Evolutionary conservation across 2,113 vertebrate species (phyloP), one percentile per base, ranked within the genome.

Genomic region (Scalopus aquaticus): DNA sequence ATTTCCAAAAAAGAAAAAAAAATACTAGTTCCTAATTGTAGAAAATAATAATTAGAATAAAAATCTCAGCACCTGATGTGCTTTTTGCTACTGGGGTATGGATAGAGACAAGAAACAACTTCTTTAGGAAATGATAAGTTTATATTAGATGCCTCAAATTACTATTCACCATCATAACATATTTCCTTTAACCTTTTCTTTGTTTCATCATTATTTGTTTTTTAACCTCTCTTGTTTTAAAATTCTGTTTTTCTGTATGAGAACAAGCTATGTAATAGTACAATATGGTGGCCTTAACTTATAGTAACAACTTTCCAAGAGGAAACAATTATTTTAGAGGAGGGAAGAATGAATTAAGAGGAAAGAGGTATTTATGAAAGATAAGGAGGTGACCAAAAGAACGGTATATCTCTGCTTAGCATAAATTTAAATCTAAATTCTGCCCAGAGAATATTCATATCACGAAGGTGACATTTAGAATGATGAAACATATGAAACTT

Each of bases 381-480:
- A 67, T 78, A 82, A 74, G 16, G 26, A 26, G 15, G 24, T 56
- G 5, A 56, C 22, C 39, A 54, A 81, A 64, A 26, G 80, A 76
- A 90, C 83, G 6, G n/a, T 72, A 1, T 81, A 39, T 88, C 69
- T 81, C 54, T 92, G 46, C 54, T 88, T 39, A 56, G 5, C 64
- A 82, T 35, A 91, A 94, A 80, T 86, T 80, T 77, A 76, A 89
- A 82, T 77, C 39, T n/a, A 60, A 90, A 85, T 92, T 91, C 72
- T 28, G 65, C 42, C 22, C 44, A 70, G 69, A 69, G 26, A 87
- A 62, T 24, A 54, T 84, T 82, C n/a, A 82, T 85, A 69, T 88
- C 72, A 90, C 6, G 10, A 90, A 81, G 20, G 12, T 88, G 49
- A 92, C 35, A 85, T 77, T 95, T 81, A 90, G 42, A 92, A 65